Base-by-base conservation (phyloP, 2,797 vertebrate genomes). In the Chelonia mydas region DNA sequence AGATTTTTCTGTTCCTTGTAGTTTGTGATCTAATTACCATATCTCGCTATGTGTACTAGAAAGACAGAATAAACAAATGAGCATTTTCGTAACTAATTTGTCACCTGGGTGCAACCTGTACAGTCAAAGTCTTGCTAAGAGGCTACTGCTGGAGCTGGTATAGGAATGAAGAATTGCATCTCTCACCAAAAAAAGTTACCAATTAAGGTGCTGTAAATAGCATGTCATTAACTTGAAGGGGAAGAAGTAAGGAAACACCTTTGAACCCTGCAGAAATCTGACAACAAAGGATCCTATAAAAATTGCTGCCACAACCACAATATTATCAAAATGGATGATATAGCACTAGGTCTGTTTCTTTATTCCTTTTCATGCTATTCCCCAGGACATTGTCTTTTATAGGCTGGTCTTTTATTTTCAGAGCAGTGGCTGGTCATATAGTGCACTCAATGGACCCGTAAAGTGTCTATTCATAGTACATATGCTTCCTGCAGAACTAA, bases 71-170 rank as follows among this genome's bases (percentile, higher is more conserved):
- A 88, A 5, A 84, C 74, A 72, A 3, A 6, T 86, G 57, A 88
- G 79, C 53, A 5, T 8, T 87, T 83, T 93, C 59, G 54, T 27
- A 37, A 80, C 61, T 74, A 53, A 59, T 51, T 84, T 53, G 47
- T 82, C 93, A 68, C 76, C 82, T 94, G 76, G 3, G 28, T 77
- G 68, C 81, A 61, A 93, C 91, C n/a, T 65, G 87, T 54, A 77
- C 25, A 84, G 83, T 93, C 92, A 68, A 89, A 96, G 76, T 93
- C 55, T 41, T 41, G 27, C 77, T 59, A 80, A 50, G 81, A 76
- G 85, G 45, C 91, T 90, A 81, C 19, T 96, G 90, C 80, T 90
- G 41, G 84, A 94, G 93, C 90, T 88, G 12, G 85, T n/a, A 81
- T 78, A 83, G n/a, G 93, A 53, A 90, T 19, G 47, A 90, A 93